Percentiles rank a stretch among this genome's conserved stretches.
Conservation (phyloP, 2,113 vertebrate genomes). For the Chaetura pelagica region DNA sequence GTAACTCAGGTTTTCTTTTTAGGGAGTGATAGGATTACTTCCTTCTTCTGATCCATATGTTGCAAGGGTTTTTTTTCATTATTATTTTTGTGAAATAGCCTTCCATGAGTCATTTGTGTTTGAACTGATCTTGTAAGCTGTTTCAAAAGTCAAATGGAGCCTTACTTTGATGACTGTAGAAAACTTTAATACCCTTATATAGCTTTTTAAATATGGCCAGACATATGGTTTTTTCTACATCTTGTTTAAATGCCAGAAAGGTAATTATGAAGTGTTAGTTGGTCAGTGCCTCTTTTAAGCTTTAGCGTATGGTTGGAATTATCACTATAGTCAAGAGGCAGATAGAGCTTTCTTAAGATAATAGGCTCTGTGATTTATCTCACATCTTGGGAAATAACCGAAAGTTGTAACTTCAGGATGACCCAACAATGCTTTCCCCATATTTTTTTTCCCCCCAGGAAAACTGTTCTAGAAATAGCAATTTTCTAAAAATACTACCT, state of each 20-base stretch:
- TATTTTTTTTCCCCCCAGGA: background rate
- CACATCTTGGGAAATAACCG: background rate
- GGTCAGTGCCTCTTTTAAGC: conserved; percentile 27
- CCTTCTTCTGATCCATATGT: background rate
- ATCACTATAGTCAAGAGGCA: conserved; percentile 11
- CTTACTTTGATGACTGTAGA: conserved; percentile 45
- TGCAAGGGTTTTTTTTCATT: background rate
- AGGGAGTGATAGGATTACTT: conserved; percentile 9
- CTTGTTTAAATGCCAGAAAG: conserved; percentile 45
- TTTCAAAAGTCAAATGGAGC: conserved; percentile 39
- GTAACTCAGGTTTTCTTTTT: conserved; percentile 4
- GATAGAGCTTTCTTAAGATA: conserved; percentile 23
- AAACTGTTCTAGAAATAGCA: background rate
- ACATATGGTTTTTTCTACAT: background rate
- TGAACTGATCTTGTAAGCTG: conserved; percentile 31
- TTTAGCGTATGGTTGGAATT: conserved; percentile 32
- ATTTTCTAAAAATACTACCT: background rate
- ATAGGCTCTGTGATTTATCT: background rate
- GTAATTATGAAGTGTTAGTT: conserved; percentile 63
- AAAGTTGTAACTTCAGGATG: background rate
- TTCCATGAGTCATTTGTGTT: conserved; percentile 49
- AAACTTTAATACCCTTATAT: conserved; percentile 26
- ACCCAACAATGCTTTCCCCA: background rate
- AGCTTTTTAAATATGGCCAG: conserved; percentile 17
- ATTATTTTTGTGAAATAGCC: conserved; percentile 18